A percentile compares a stretch with the other conserved stretches of the same genome.
Evolutionary conservation across 2,888 invertebrate species (phyloP).

Genomic region (Pocota personata): DNA sequence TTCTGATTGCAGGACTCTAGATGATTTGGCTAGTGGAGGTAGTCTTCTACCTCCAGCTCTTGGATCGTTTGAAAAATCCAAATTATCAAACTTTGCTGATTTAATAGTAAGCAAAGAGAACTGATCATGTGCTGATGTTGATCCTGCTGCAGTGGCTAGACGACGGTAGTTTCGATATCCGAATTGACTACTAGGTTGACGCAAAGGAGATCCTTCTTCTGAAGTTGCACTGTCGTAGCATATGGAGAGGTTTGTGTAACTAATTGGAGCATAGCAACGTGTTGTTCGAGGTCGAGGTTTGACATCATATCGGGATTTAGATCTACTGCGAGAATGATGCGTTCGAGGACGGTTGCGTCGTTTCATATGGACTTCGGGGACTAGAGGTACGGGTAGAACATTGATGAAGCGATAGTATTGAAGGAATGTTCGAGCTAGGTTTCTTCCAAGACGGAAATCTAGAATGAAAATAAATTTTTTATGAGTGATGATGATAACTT

Average conservation of each 20-base stretch:
- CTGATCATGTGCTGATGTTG: conserved; percentile 78
- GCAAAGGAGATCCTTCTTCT: conserved; percentile 82
- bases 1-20: conserved; percentile 48
- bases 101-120: conserved; percentile 79
- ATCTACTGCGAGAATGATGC: conserved; percentile 80
- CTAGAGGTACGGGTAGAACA: conserved; percentile 84
- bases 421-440: conserved; percentile 89
- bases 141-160: conserved; percentile 68
- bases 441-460: conserved; percentile 92
- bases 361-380: conserved; percentile 81
- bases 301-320: conserved; percentile 82
- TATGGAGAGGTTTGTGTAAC: conserved; percentile 84
- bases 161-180: conserved; percentile 79
- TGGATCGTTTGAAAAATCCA: conserved; percentile 76
- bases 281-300: conserved; percentile 83
- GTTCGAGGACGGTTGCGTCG: conserved; percentile 80
- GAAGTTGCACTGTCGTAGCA: conserved; percentile 84
- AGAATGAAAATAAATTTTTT: conserved; percentile 55
- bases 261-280: conserved; percentile 83
- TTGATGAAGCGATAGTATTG: conserved; percentile 92
- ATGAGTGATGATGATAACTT: too few relatives aligned
- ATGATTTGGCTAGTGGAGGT: conserved; percentile 52
- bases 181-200: conserved; percentile 78
- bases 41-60: conserved; percentile 41
- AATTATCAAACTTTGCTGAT: conserved; percentile 77